Conservation (phyloP, 2,888 invertebrate genomes). For the Agonopterix arenella region DNA sequence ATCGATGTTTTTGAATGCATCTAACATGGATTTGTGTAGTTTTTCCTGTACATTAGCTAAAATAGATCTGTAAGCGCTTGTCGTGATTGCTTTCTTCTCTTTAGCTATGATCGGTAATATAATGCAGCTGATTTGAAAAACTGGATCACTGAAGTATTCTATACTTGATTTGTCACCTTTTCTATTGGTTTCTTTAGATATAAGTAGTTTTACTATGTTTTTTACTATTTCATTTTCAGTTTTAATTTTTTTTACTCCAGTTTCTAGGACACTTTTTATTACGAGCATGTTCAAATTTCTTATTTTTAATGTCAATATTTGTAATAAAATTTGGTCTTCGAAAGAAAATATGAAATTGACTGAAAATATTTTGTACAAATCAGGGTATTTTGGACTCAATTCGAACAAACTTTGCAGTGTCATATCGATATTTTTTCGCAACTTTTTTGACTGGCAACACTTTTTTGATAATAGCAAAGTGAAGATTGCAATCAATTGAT, state of each 20-base stretch:
- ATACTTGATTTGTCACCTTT: constrained; percentile 25
- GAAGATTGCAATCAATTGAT: constrained; percentile 54
- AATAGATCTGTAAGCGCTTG: constrained; percentile 52
- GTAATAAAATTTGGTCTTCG: constrained; percentile 36
- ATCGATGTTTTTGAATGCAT: constrained; percentile 53
- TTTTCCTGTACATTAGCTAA: constrained; percentile 62
- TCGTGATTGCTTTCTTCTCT: constrained; percentile 55
- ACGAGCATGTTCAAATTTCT: constrained; percentile 45
- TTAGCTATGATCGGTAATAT: constrained; percentile 58
- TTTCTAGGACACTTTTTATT: constrained; percentile 49
- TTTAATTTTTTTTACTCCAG: constrained; percentile 58
- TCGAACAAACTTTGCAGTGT: constrained; percentile 53
- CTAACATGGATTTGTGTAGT: constrained; percentile 46
- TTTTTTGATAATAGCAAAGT: constrained; percentile 52
- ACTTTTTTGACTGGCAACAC: constrained; percentile 44
- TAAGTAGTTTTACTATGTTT: constrained; percentile 47
- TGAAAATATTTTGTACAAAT: constrained; percentile 58
- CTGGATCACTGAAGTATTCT: constrained; percentile 48
- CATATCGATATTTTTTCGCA: constrained; percentile 41
- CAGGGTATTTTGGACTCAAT: constrained; percentile 53
- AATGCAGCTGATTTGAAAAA: constrained; percentile 59
- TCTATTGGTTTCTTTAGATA: constrained; percentile 36
- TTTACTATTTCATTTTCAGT: constrained; percentile 52
- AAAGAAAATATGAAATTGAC: constrained; percentile 52
- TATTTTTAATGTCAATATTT: constrained; percentile 50